Conservation (phyloP, 2,888 invertebrate genomes). For the Slavum lentiscoides region DNA sequence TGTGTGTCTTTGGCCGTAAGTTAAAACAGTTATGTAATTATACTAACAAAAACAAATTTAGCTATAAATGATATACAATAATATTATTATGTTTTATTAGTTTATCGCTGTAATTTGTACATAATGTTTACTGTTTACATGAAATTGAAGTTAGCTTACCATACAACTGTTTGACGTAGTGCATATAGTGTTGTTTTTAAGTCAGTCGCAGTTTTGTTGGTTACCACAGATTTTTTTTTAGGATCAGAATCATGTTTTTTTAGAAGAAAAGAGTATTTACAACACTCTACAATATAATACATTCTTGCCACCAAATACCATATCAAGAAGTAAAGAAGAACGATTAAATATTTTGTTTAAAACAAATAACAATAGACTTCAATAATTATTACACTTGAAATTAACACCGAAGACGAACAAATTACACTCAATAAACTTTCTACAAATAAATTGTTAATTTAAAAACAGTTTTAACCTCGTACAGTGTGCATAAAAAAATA, state of each 20-base stretch:
- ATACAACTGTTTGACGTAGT: constrained; percentile 16
- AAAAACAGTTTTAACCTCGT: too few species aligned
- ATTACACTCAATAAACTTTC: not conserved
- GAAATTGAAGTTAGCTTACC: constrained; percentile 34
- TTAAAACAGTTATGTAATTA: not conserved
- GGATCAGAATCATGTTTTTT: constrained; percentile 24
- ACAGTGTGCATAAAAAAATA: too few species aligned
- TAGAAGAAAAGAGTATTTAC: constrained; percentile 13
- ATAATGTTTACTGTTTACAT: constrained; percentile 12
- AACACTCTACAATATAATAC: constrained; percentile 1
- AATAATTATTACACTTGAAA: not conserved
- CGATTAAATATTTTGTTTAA: not conserved
- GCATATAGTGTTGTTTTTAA: not conserved
- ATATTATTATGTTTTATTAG: not conserved
- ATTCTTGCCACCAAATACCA: constrained; percentile 26
- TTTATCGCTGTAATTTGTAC: not conserved
- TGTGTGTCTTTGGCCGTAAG: too few species aligned
- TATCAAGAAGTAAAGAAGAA: not conserved
- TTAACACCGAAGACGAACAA: not conserved
- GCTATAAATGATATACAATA: too few species aligned
- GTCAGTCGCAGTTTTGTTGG: constrained; percentile 11
- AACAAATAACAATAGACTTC: not conserved
- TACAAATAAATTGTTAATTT: too few species aligned
- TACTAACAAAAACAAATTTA: not conserved
- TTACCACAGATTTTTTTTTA: constrained; percentile 16